Evolutionary conservation across 2,797 vertebrate species (phyloP).

Genomic region (Microctenopoma stevenorrisi): DNA sequence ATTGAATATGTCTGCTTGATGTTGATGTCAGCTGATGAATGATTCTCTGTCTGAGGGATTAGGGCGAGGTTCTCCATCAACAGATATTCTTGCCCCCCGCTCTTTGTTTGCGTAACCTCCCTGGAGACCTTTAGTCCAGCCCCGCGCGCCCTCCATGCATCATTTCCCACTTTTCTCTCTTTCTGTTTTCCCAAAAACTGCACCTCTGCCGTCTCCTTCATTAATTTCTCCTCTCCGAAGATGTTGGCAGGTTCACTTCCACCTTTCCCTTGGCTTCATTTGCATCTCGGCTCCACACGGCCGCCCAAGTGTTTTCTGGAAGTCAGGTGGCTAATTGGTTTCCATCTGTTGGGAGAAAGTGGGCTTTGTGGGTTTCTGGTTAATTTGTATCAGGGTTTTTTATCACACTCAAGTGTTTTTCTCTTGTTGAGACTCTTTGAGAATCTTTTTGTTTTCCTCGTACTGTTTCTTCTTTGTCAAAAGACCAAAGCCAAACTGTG

Average conservation of each 20-base stretch:
- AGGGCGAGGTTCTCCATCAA: constrained; percentile 13
- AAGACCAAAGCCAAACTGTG: too few relatives aligned
- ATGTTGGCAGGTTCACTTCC: constrained; percentile 51
- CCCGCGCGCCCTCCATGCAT: constrained; percentile 33
- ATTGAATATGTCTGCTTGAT: constrained; percentile 22
- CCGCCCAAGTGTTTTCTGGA: constrained; percentile 75
- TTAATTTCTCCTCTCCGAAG: constrained; percentile 68
- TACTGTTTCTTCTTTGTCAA: too few relatives aligned
- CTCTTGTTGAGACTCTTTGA: neutral
- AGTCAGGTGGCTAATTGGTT: constrained; percentile 81
- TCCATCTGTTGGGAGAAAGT: constrained; percentile 77
- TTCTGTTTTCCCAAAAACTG: constrained; percentile 35
- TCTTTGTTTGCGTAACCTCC: constrained; percentile 25
- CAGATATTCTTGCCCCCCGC: neutral
- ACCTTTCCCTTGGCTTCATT: constrained; percentile 70
- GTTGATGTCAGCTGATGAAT: constrained; percentile 27
- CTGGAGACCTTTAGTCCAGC: constrained; percentile 4
- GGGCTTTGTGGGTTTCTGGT: constrained; percentile 51
- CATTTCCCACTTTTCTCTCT: constrained; percentile 57
- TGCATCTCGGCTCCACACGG: constrained; percentile 71
- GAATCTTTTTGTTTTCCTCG: constrained; percentile 7
- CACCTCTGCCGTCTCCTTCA: constrained; percentile 52
- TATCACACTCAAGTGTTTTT: constrained; percentile 49
- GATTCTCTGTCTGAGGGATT: constrained; percentile 18
- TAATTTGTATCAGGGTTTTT: constrained; percentile 69